Conservation (phyloP, 2,888 invertebrate species). For the Malacosoma neustria region DNA sequence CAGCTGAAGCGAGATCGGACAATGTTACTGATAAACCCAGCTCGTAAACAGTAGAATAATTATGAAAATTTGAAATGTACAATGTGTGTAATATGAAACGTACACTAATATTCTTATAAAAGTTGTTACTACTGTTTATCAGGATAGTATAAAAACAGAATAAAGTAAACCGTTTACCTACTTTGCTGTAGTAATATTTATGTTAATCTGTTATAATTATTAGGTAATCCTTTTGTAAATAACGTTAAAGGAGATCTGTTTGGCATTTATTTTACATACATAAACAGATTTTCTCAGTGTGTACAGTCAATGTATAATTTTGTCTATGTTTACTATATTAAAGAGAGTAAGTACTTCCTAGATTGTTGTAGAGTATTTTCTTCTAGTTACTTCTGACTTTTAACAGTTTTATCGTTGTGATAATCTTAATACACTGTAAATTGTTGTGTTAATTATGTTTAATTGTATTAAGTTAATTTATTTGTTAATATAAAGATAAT, state of each 20-base stretch:
- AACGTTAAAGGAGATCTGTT: not conserved
- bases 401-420: conserved; percentile 27
- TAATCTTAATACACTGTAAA: conserved; percentile 26
- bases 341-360: too few species aligned
- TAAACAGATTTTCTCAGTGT: not conserved
- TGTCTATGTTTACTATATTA: too few species aligned
- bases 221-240: not conserved
- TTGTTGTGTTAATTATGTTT: conserved; percentile 9
- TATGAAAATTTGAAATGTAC: not conserved
- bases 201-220: too few species aligned
- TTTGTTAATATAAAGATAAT: conserved; percentile 20
- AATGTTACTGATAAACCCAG: not conserved
- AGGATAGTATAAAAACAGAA: too few species aligned
- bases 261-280: not conserved
- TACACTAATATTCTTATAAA: too few species aligned
- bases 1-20: conserved; percentile 6
- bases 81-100: not conserved
- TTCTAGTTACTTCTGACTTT: too few species aligned
- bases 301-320: not conserved
- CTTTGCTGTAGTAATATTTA: too few species aligned
- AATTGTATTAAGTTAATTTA: conserved; percentile 14
- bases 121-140: too few species aligned
- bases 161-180: too few species aligned
- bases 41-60: not conserved
- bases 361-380: not conserved